Evolutionary conservation across 2,797 vertebrate genomes (phyloP).

Genomic region (Gymnothorax javanicus): DNA sequence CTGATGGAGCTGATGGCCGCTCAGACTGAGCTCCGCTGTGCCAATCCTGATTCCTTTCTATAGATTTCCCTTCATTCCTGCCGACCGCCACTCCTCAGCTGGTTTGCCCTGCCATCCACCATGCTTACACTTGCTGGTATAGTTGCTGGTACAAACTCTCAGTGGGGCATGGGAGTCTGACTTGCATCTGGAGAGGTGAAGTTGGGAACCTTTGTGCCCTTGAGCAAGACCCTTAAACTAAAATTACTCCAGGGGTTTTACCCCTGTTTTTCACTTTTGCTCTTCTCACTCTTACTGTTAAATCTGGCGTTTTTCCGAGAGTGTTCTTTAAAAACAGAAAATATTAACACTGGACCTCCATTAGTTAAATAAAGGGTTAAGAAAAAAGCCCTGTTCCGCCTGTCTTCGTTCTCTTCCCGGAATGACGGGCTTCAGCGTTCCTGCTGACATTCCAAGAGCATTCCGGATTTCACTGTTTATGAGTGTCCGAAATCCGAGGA

Average conservation of each 20-base stretch:
- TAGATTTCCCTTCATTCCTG: constrained; percentile 58
- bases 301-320: too few species aligned
- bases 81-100: constrained; percentile 38
- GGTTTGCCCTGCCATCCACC: constrained; percentile 58
- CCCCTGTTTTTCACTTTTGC: too few species aligned
- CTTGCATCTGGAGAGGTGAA: too few species aligned
- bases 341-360: too few species aligned
- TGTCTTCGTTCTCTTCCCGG: constrained; percentile 60
- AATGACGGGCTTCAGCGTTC: not conserved
- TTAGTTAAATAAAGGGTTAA: too few species aligned
- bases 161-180: too few species aligned
- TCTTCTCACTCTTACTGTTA: too few species aligned
- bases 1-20: constrained; percentile 26
- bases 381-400: constrained; percentile 57
- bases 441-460: not conserved
- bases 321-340: too few species aligned
- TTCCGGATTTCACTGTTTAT: not conserved
- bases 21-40: not conserved
- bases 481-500: not conserved
- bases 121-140: constrained; percentile 38
- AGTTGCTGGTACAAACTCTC: too few species aligned
- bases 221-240: too few species aligned
- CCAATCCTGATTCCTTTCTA: constrained; percentile 54
- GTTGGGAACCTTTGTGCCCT: too few species aligned
- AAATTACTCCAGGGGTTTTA: too few species aligned